Evolutionary conservation across 2,888 invertebrate species (phyloP), one percentile per base, ranked within the genome.

Genomic region (Esperia sulphurella): DNA sequence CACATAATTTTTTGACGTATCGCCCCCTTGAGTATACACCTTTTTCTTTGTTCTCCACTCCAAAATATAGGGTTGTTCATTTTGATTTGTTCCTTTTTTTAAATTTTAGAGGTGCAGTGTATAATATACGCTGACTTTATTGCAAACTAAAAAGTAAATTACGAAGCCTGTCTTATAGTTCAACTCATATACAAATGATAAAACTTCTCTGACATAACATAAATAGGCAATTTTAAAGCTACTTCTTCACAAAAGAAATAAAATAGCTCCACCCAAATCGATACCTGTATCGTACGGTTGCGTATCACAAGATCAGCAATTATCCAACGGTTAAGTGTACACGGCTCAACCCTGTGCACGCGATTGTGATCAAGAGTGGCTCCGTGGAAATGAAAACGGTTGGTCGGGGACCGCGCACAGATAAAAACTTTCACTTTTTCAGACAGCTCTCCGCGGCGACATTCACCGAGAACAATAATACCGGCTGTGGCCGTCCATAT

Each of bases 371-470:
- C 85, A 80, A 77, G 75, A 75, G 76, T 75, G 68, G 71, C 71
- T 69, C 72, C 71, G 75, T 79, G 78, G 76, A 84, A 84, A 86
- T 83, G 81, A 81, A 73, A 81, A 83, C 80, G 79, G 72, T 70
- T 74, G 75, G 68, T 79, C 71, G 62, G 83, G 86, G 83, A 83
- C 75, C 65, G 66, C 53, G 63, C 63, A 56, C 71, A 79, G 84
- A 86, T 86, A 87, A 87, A 87, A 88, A 87, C 84, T 86, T 87
- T 86, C 81, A 82, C 84, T 85, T 84, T 82, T 83, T 78, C 80
- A 75, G 76, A 75, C 78, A 75, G 79, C 73, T 75, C 81, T 79
- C 79, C 53, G 68, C 74, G 79, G 81, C 68, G 69, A 83, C 79
- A 79, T 83, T 83, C 71, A 63, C 64, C 61, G 62, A 67, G 67